Evolutionary conservation across 2,113 vertebrate species (phyloP), one percentile per base, ranked within the genome.

Genomic region (Cettia cetti): DNA sequence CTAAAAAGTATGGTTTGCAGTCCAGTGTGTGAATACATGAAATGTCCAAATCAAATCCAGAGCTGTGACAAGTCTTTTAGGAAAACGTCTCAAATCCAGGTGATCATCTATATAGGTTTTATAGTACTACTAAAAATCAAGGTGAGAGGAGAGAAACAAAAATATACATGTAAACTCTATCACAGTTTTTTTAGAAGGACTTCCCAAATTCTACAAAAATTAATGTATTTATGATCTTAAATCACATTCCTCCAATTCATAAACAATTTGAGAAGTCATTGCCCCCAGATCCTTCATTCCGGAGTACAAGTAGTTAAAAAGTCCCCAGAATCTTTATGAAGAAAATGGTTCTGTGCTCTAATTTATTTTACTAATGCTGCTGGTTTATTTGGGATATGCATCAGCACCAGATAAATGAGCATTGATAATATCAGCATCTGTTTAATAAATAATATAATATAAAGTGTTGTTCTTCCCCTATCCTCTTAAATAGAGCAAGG

Each of bases 381-480:
- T 74, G 26, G 37, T 87, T 92, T 90, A 53, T 77, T 77, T 88
- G 42, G 59, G 70, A 69, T 63, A 82, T 45, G 28, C 13, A 61
- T 82, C 53, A 69, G 11, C 2, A 6, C 33, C 10, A 2, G 53
- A 75, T 60, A 92, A 86, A 86, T 2, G 13, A 82, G 22, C 66
- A 54, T 45, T 87, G 82, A 66, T 90, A 77, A 74, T 42, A 42
- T 16, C 42, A 90, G 17, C 27, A 74, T 79, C 59, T 90, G 81
- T 79, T 94, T 86, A 59, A 81, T 83, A 92, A 95, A 78, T 89
- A 64, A 40, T 75, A 78, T 89, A 64, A 40, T 75, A 45, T 35
- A 57, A 86, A 84, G 61, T 65, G 95, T 92, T 96, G 78, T 95
- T 94, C 78, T 88, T 76, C 49, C 33, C 44, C 56, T 60, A 15